A percentile compares a stretch with the other conserved stretches of the same genome.
phyloP scores from a whole-genome alignment of 2,113 vertebrate genomes.

The Neodontobutis hainanensis region DNA sequence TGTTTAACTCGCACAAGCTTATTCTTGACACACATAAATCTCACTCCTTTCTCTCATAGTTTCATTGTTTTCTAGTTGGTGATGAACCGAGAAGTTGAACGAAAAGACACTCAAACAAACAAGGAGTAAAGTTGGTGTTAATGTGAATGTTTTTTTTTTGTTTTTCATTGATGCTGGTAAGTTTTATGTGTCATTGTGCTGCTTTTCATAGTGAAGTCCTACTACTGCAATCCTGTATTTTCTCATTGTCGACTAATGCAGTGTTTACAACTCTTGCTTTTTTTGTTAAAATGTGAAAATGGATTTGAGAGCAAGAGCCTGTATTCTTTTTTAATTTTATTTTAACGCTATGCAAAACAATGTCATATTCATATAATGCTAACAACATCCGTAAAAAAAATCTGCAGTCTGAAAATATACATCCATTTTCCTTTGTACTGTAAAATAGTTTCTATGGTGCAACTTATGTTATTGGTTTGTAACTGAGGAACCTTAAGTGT shows the following conservation, averaged over 20 bases:
- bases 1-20: slow-evolving; percentile 32
- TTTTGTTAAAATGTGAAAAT: slow-evolving; percentile 41
- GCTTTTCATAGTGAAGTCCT: slow-evolving; percentile 40
- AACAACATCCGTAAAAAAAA: slow-evolving; percentile 77
- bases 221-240: slow-evolving; percentile 9
- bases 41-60: too few relatives aligned
- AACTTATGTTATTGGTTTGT: slow-evolving; percentile 57
- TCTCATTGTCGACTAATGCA: slow-evolving; percentile 26
- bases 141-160: slow-evolving; percentile 24
- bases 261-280: slow-evolving; percentile 33
- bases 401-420: slow-evolving; percentile 82
- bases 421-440: slow-evolving; percentile 76
- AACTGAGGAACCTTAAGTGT: slow-evolving; percentile 64
- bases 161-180: slow-evolving; percentile 30
- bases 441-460: slow-evolving; percentile 78
- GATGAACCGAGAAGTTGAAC: slow-evolving; percentile 45
- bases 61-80: slow-evolving; percentile 28
- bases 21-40: slow-evolving; percentile 7
- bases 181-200: slow-evolving; percentile 34
- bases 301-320: slow-evolving; percentile 52
- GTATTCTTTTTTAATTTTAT: slow-evolving; percentile 22
- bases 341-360: slow-evolving; percentile 63
- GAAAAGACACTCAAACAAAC: slow-evolving; percentile 55
- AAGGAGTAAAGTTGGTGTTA: slow-evolving; percentile 47
- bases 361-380: slow-evolving; percentile 63